Evolutionary conservation across 2,113 vertebrate genomes (phyloP).

Genomic region (Periophthalmus modestus): DNA sequence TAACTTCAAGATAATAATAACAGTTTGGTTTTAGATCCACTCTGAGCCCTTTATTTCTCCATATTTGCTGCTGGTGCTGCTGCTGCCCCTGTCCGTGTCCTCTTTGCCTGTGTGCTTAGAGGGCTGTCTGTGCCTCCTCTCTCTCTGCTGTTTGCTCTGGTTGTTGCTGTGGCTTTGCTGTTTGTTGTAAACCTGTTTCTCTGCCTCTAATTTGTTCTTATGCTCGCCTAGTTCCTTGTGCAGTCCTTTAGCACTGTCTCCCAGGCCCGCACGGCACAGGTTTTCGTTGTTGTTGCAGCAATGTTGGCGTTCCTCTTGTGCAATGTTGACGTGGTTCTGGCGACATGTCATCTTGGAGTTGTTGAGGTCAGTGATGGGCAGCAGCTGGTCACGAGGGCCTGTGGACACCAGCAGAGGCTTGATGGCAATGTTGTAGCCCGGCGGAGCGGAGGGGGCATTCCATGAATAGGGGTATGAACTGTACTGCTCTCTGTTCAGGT

Average conservation of each 20-base stretch:
- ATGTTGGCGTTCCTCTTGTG: conserved; percentile 82
- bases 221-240: conserved; percentile 80
- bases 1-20: not conserved
- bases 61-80: conserved; percentile 79
- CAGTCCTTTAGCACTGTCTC: conserved; percentile 69
- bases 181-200: conserved; percentile 78
- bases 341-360: conserved; percentile 85
- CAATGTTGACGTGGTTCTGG: conserved; percentile 91
- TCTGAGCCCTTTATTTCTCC: conserved; percentile 66
- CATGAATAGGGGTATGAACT: conserved; percentile 86
- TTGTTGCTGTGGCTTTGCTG: conserved; percentile 48
- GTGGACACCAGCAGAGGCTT: conserved; percentile 69
- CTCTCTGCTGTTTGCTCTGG: conserved; percentile 71
- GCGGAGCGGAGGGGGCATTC: conserved; percentile 86
- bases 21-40: conserved; percentile 65
- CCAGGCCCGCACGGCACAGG: conserved; percentile 63
- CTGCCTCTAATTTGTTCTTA: conserved; percentile 83
- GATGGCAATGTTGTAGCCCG: conserved; percentile 86
- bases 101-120: conserved; percentile 73
- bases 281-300: conserved; percentile 82
- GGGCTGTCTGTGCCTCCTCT: conserved; percentile 77
- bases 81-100: conserved; percentile 39
- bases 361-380: conserved; percentile 84
- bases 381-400: conserved; percentile 64
- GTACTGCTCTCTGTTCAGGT: conserved; percentile 64